Base-by-base conservation (phyloP, 1,140 invertebrate genomes). In the Drosophila bocki region DNA sequence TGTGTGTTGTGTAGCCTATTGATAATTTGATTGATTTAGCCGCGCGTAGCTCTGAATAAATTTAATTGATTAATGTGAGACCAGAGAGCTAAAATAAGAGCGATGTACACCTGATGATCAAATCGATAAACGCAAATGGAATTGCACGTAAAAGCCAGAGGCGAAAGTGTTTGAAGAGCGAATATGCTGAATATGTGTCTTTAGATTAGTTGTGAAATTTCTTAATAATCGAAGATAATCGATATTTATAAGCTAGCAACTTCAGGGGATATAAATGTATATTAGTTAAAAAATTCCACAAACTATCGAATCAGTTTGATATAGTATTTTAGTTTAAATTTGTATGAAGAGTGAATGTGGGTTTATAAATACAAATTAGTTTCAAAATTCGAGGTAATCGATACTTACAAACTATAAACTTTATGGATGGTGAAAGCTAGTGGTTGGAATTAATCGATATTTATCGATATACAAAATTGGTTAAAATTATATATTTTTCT, bases 11-110 rank as follows among this genome's bases (percentile, higher is more conserved):
- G 37, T 32, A n/a, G 44, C 44, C 44, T 60, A 67, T 62, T 32
- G 79, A 69, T 78, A 76, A 72, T 65, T 67, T 81, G 78, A 81
- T 81, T 82, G 67, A 82, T 83, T 60, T 64, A 48, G 50, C 19
- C 54, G 71, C 75, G 62, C 67, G 26, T 41, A 62, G 42, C 44
- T 33, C 33, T 70, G 60, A 32, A 45, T 63, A 39, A 72, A 71
- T 48, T 44, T 57, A 81, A 51, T 64, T 62, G 56, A 61, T 80
- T 71, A 58, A 80, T 71, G 67, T 42, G 47, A 26, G 65, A 54
- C 22, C 19, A 29, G 32, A 9, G 2, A 29, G 13, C 29, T 17
- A 51, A 42, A 69, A 29, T 19, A 48, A n/a, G 19, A 68, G 19
- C 19, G 29, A 9, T 61, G 56, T 44, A 45, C 32, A 37, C 41